These are phyloP conservation scores for Hippolais icterina DNA, from an alignment of 2,113 vertebrate species.

Conservation along the genomic window DNA sequence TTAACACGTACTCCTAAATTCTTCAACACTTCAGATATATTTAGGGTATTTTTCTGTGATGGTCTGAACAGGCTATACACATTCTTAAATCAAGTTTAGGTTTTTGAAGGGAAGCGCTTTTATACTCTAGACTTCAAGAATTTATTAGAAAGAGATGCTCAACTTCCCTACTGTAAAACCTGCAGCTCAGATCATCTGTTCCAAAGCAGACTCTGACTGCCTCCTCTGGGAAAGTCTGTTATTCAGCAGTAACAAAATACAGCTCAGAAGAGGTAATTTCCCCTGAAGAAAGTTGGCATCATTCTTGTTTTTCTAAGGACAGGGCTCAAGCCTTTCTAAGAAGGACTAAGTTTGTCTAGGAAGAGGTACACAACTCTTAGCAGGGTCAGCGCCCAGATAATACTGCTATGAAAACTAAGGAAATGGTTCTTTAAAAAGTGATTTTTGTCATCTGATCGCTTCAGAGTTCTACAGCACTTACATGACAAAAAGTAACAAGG, in stretches of 20 bases:
- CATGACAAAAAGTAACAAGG: background rate
- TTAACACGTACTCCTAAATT: background rate
- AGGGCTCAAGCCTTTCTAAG: background rate
- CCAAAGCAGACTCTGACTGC: background rate
- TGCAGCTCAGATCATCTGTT: background rate
- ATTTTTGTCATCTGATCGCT: background rate
- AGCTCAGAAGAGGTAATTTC: background rate
- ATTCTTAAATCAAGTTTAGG: background rate
- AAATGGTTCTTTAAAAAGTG: background rate
- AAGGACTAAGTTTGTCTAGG: background rate
- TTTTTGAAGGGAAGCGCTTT: background rate
- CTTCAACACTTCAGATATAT: background rate
- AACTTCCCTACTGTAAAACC: background rate
- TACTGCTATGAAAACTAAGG: background rate
- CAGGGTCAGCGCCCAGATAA: background rate
- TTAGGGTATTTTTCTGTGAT: background rate
- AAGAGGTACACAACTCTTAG: background rate
- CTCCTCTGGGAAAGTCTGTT: background rate
- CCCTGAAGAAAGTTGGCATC: background rate
- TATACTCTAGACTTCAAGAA: background rate
- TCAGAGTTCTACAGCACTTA: background rate
- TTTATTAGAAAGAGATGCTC: background rate
- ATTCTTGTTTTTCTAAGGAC: background rate
- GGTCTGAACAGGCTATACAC: background rate
- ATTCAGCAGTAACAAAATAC: background rate